Conservation (phyloP, 2,797 vertebrate genomes). For the Rhabdomys pumilio region DNA sequence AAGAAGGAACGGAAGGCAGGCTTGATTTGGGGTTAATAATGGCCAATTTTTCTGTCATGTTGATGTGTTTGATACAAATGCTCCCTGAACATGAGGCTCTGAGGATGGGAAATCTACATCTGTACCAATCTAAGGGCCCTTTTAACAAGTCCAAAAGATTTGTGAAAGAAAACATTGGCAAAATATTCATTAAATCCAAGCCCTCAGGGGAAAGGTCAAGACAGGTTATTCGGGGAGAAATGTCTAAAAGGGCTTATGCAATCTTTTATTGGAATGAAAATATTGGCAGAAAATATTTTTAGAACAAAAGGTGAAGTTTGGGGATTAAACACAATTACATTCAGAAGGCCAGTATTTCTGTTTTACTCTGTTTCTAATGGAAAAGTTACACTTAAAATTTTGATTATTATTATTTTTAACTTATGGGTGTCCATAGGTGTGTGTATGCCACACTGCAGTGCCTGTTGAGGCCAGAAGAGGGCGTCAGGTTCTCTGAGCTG, state of each 20-base stretch:
- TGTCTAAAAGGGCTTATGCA: conserved; percentile 8
- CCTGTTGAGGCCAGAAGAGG: not conserved
- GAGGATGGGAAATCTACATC: not conserved
- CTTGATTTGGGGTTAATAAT: conserved; percentile 17
- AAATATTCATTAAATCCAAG: conserved; percentile 63
- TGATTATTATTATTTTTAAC: not conserved
- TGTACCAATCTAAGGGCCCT: conserved; percentile 1
- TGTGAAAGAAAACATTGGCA: conserved; percentile 60
- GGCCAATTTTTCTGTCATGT: not conserved
- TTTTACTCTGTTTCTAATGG: not conserved
- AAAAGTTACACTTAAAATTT: not conserved
- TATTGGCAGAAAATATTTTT: conserved; percentile 61
- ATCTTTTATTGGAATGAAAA: conserved; percentile 59
- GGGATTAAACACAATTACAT: not conserved
- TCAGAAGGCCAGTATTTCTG: conserved; percentile 2
- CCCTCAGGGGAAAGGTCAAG: conserved; percentile 44
- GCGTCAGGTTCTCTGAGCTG: not conserved
- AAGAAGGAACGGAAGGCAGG: not conserved
- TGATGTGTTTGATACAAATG: conserved; percentile 4
- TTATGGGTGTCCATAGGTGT: not conserved
- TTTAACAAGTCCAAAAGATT: conserved; percentile 53
- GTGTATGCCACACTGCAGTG: not conserved
- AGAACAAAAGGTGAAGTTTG: conserved; percentile 36
- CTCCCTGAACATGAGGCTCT: conserved; percentile 27
- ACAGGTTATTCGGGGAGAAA: conserved; percentile 43